These are phyloP conservation scores for Ennomos erosarius DNA, from an alignment of 2,888 invertebrate genomes.

Conservation along the genomic window DNA sequence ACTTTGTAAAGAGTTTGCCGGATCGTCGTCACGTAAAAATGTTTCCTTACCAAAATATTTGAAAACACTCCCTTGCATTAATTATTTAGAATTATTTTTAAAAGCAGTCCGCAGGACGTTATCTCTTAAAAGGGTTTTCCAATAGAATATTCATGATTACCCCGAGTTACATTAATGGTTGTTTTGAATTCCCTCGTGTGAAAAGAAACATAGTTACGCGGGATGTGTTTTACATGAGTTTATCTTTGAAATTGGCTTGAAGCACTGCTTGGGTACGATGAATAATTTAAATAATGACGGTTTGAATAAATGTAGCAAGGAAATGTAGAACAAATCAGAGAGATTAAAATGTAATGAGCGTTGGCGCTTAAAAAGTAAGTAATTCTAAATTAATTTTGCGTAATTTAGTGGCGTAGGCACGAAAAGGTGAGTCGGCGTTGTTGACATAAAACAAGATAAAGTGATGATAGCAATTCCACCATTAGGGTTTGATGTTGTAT, in stretches of 20 bases:
- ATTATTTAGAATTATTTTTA: slow-evolving; percentile 62
- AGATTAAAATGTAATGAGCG: slow-evolving; percentile 8
- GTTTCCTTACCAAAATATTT: slow-evolving; percentile 28
- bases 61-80: slow-evolving; percentile 45
- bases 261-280: slow-evolving; percentile 46
- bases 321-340: slow-evolving; percentile 13
- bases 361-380: not conserved
- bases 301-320: slow-evolving; percentile 26
- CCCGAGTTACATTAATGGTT: slow-evolving; percentile 72
- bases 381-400: not conserved
- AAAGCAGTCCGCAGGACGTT: slow-evolving; percentile 55
- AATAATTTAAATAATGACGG: slow-evolving; percentile 39
- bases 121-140: slow-evolving; percentile 70
- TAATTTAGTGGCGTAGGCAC: not conserved
- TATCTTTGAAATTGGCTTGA: slow-evolving; percentile 55
- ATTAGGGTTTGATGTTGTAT: no score
- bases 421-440: not conserved
- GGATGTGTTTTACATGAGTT: slow-evolving; percentile 53
- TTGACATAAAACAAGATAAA: not conserved
- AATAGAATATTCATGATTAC: slow-evolving; percentile 75
- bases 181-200: slow-evolving; percentile 71
- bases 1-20: slow-evolving; percentile 38
- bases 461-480: no score
- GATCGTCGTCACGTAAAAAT: slow-evolving; percentile 31
- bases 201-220: slow-evolving; percentile 59